Evolutionary conservation across 2,113 vertebrate species (phyloP), one percentile per base, ranked within the genome.

Genomic region (Crotalus viridis): DNA sequence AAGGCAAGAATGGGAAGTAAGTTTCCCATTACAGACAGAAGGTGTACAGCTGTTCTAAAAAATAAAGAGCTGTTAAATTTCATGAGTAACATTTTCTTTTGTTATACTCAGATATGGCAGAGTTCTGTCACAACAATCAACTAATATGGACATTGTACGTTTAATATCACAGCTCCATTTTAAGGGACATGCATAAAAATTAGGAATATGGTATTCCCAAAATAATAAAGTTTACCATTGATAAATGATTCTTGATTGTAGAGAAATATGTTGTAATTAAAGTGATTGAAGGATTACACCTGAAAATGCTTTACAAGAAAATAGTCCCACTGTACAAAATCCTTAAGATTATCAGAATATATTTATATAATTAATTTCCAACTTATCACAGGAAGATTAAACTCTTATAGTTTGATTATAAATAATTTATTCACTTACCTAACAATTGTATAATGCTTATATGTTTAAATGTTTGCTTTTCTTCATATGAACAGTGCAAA

Each of bases 11-110:
- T 1, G 0, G 52, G 69, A 93, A 91, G 89, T 93, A 51, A 89
- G 3, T 33, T 94, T 96, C 92, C 91, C 90, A 9, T 57, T 94
- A 33, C 89, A 3, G 56, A 94, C 57, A 94, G 57, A 56, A 94
- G 55, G 19, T 0, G 0, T 33, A 33, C 28, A 91, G 17, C 55
- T 94, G 94, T 90, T 90, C 87, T 95, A 95, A 69, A 74, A 69
- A 56, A 90, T 21, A 92, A 85, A 91, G 88, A 91, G 59, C 43
- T 85, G 87, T 6, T 61, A 22, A 1, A 0, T 0, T 90, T 95
- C 86, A 85, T 90, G 64, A 0, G 28, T 8, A 93, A 15, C 90
- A 12, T 89, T 0, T 88, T 95, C 86, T 46, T 91, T 87, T 46
- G 61, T 85, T 85, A 93, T 89, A 91, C 28, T 19, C 17, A 48